Evolutionary conservation across 2,113 vertebrate genomes (phyloP).

Genomic region (Melanerpes formicivorus): DNA sequence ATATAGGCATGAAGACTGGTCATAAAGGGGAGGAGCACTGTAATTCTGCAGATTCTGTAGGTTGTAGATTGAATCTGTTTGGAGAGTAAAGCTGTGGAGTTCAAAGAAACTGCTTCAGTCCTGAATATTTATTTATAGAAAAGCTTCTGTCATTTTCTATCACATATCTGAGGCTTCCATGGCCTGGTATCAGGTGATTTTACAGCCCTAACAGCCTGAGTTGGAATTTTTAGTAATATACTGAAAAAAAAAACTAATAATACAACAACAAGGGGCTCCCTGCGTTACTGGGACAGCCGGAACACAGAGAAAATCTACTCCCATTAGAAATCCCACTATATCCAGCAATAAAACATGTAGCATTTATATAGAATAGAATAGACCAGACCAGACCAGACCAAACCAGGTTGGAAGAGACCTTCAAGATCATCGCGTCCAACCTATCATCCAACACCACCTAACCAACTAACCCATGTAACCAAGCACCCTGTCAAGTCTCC

Average conservation of each 20-base stretch:
- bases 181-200: background rate
- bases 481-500: no score
- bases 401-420: no score
- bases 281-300: background rate
- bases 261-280: background rate
- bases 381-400: no score
- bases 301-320: background rate
- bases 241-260: background rate
- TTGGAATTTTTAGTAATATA: background rate
- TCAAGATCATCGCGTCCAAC: no score
- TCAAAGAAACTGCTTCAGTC: background rate
- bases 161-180: background rate
- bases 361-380: background rate
- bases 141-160: background rate
- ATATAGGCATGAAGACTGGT: background rate
- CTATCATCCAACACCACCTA: no score
- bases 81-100: background rate
- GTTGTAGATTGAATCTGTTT: background rate
- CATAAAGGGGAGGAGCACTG: accelerated
- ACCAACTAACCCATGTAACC: no score
- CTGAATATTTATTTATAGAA: background rate
- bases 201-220: background rate
- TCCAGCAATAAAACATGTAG: background rate
- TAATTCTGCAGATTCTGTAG: background rate
- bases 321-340: background rate